Evolutionary conservation across 1,140 invertebrate species (phyloP).

Genomic region (Lepidurus apus): DNA sequence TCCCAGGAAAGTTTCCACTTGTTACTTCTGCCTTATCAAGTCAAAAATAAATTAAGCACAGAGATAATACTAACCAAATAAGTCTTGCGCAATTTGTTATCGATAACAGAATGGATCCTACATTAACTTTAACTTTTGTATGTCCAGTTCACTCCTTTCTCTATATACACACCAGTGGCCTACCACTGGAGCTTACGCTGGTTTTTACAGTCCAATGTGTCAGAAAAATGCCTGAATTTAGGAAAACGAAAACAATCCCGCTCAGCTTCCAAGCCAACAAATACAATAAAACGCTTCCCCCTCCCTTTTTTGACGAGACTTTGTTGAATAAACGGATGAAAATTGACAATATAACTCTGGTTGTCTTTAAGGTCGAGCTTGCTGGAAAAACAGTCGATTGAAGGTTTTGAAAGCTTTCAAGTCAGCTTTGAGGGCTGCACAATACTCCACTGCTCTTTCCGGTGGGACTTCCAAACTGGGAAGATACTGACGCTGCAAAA

Average conservation of each 20-base stretch:
- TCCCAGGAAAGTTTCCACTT: too few species aligned
- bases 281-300: neutral
- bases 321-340: neutral
- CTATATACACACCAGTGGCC: neutral
- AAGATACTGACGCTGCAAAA: constrained; percentile 48
- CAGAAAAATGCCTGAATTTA: neutral
- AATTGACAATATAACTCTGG: neutral
- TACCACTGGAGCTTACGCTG: neutral
- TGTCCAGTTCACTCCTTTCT: neutral
- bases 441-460: constrained; percentile 47
- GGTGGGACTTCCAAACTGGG: constrained; percentile 46
- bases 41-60: too few species aligned
- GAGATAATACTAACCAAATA: neutral
- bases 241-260: neutral
- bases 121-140: constrained; percentile 19
- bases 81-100: neutral
- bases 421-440: constrained; percentile 47
- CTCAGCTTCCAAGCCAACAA: neutral
- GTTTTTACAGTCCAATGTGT: neutral
- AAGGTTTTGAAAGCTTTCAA: constrained; percentile 50
- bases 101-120: neutral
- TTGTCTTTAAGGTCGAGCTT: constrained; percentile 29
- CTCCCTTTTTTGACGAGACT: neutral
- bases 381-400: constrained; percentile 39
- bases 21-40: too few species aligned